These are phyloP conservation scores for Plusia festucae DNA, from an alignment of 2,888 invertebrate genomes.

Conservation along the genomic window DNA sequence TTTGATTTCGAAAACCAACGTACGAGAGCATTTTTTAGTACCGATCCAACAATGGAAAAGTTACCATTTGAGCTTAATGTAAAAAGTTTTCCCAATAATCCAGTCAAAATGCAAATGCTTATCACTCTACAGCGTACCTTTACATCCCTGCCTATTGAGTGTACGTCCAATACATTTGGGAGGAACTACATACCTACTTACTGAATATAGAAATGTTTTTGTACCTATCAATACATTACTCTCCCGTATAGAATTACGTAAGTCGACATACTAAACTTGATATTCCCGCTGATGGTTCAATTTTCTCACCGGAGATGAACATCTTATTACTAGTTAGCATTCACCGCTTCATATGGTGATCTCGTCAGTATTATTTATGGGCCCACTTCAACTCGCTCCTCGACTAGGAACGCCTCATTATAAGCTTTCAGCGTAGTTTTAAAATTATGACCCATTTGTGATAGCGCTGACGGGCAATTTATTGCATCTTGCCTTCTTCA, in stretches of 20 bases:
- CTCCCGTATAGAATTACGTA: conserved; percentile 17
- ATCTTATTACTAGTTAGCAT: conserved; percentile 67
- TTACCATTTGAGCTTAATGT: conserved; percentile 69
- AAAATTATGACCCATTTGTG: conserved; percentile 72
- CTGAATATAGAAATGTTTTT: conserved; percentile 15
- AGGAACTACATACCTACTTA: conserved; percentile 9
- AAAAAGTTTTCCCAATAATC: conserved; percentile 77
- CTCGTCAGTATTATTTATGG: conserved; percentile 74
- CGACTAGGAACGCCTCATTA: conserved; percentile 73
- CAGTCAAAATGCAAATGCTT: conserved; percentile 78
- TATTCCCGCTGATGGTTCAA: conserved; percentile 20
- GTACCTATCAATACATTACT: conserved; percentile 1
- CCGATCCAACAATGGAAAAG: conserved; percentile 57
- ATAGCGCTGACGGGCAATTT: conserved; percentile 68
- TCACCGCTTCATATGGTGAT: conserved; percentile 67
- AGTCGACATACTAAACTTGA: conserved; percentile 11
- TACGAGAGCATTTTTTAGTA: conserved; percentile 64
- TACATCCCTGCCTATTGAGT: conserved; percentile 35
- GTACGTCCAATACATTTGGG: conserved; percentile 40
- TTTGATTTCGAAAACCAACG: conserved; percentile 24
- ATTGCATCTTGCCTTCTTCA: conserved; percentile 66
- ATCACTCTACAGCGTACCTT: conserved; percentile 54
- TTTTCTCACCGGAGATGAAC: conserved; percentile 53
- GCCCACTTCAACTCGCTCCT: conserved; percentile 68
- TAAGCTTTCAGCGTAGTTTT: conserved; percentile 76